phyloP scores from a whole-genome alignment of 1,140 invertebrate genomes.

The Mamestra configurata region DNA sequence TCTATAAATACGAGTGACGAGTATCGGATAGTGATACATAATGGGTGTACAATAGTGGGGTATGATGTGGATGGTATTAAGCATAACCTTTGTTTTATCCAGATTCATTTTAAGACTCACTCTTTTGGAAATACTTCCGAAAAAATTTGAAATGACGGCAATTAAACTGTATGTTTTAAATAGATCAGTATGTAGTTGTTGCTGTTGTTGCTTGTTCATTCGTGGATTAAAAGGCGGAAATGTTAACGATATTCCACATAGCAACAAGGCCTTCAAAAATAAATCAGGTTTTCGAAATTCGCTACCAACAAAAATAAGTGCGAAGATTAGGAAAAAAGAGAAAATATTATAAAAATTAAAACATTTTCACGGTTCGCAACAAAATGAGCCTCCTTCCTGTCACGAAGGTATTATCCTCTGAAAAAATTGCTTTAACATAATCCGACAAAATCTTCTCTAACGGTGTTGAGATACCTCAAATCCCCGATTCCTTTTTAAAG shows the following conservation, averaged over 20 bases:
- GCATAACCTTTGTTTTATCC: no score
- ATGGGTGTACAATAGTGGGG: no score
- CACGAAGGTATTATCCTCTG: constrained; percentile 33
- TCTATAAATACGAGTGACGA: no score
- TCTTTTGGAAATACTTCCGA: no score
- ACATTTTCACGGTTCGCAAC: constrained; percentile 4
- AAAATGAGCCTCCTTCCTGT: constrained; percentile 32
- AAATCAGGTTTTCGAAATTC: background rate
- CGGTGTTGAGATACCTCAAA: constrained; percentile 18
- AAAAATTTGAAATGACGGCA: no score
- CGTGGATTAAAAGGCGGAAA: no score
- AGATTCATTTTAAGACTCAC: no score
- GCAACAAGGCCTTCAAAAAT: background rate
- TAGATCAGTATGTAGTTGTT: no score
- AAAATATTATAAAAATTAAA: constrained; percentile 27
- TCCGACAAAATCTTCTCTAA: constrained; percentile 31
- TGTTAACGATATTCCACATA: background rate
- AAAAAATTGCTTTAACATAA: constrained; percentile 10
- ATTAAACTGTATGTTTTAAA: no score
- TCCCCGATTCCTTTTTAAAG: background rate
- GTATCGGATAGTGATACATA: no score
- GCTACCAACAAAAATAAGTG: background rate
- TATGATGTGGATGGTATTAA: no score
- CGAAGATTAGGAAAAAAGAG: background rate
- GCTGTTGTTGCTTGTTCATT: no score